Conservation (phyloP, 2,113 vertebrate genomes). For the Tychaedon coryphoeus region DNA sequence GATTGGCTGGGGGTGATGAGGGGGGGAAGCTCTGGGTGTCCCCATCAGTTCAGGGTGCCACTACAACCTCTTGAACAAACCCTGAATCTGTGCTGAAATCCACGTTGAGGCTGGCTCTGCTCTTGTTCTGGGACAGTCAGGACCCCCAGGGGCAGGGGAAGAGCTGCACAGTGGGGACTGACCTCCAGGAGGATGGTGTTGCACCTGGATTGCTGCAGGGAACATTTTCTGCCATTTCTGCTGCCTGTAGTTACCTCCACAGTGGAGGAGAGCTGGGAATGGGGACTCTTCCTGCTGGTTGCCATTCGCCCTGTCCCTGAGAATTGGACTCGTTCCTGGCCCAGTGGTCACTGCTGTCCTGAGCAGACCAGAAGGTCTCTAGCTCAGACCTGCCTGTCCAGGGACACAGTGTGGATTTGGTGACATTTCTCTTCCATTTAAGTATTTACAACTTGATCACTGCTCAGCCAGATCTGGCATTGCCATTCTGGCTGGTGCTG, state of each 20-base stretch:
- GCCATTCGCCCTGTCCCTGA: neutral
- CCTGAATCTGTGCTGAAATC: neutral
- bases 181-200: neutral
- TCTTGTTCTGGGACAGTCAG: neutral
- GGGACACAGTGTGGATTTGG: neutral
- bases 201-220: neutral
- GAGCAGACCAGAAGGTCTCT: neutral
- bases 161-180: neutral
- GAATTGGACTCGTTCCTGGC: neutral
- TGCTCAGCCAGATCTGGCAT: neutral
- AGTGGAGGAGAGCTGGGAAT: neutral
- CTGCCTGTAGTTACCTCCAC: neutral
- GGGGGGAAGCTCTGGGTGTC: neutral
- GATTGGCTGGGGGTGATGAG: neutral
- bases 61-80: neutral
- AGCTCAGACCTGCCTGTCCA: neutral
- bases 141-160: neutral
- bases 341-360: neutral
- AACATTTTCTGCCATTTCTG: neutral
- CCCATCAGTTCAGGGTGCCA: neutral
- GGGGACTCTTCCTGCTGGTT: accelerated
- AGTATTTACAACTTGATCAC: neutral
- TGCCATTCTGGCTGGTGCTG: neutral
- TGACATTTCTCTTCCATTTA: neutral
- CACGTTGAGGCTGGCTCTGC: neutral